Percentiles rank a stretch among this genome's conserved stretches.
Evolutionary conservation across 1,140 invertebrate species (phyloP).

Genomic region (Drosophila lacertosa): DNA sequence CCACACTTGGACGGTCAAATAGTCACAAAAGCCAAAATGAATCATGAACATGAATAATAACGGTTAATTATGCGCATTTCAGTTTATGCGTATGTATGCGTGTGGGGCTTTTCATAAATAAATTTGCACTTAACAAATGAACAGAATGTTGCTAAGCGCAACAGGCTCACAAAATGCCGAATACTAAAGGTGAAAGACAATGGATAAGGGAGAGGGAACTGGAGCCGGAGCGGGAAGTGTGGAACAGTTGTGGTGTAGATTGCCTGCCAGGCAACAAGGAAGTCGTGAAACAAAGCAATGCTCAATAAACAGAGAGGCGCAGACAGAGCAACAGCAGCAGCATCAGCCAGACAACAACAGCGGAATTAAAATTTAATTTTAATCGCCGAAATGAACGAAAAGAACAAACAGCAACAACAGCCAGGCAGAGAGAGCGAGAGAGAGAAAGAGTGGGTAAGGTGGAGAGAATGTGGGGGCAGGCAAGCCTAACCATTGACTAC

Average conservation of each 20-base stretch:
- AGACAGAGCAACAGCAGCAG: conserved; percentile 19
- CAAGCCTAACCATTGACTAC: conserved; percentile 43
- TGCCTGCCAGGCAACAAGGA: conserved; percentile 57
- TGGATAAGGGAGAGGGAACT: not conserved
- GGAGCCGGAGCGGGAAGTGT: conserved; percentile 19
- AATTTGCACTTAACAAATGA: conserved; percentile 75
- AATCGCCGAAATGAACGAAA: conserved; percentile 72
- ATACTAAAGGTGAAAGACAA: conserved; percentile 9
- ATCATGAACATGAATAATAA: conserved; percentile 76
- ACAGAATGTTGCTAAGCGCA: conserved; percentile 76
- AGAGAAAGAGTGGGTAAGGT: conserved; percentile 11
- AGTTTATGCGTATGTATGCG: conserved; percentile 23
- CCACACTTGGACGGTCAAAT: conserved; percentile 12
- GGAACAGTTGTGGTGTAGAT: not conserved
- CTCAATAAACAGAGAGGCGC: conserved; percentile 48
- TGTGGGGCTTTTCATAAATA: conserved; percentile 67
- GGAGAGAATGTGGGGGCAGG: conserved; percentile 6
- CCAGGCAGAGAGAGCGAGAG: not conserved
- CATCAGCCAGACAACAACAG: conserved; percentile 46
- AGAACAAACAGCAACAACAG: conserved; percentile 30
- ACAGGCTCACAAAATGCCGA: conserved; percentile 56
- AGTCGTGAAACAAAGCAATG: conserved; percentile 74
- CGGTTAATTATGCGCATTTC: conserved; percentile 63
- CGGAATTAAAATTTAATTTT: conserved; percentile 79
- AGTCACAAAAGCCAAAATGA: conserved; percentile 43